A percentile compares a stretch with the other conserved stretches of the same genome.
Evolutionary conservation across 2,797 vertebrate species (phyloP).

Genomic region (Peromyscus aztecus): DNA sequence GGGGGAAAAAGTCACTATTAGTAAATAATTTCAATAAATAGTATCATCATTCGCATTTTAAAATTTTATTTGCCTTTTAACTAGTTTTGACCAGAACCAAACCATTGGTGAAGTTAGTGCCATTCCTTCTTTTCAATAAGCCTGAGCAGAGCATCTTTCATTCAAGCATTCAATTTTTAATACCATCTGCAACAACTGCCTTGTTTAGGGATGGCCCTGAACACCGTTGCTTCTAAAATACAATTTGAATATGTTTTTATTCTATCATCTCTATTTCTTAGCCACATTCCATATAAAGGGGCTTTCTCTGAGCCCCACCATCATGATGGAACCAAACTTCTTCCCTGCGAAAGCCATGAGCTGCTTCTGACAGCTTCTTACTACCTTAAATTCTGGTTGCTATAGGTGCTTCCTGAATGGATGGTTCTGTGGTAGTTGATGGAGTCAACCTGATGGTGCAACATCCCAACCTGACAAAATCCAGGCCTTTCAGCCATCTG

Average conservation of each 20-base stretch:
- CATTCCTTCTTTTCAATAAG: not conserved
- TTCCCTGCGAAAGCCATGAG: not conserved
- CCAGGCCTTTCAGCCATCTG: not conserved
- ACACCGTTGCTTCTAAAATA: not conserved
- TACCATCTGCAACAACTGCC: not conserved
- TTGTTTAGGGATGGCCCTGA: not conserved
- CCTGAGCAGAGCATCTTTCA: not conserved
- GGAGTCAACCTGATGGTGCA: not conserved
- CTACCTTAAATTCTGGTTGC: not conserved
- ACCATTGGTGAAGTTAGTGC: not conserved
- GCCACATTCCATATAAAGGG: not conserved
- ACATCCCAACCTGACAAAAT: not conserved
- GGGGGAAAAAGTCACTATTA: not conserved
- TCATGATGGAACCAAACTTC: not conserved
- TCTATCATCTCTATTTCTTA: not conserved
- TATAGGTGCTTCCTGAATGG: not conserved
- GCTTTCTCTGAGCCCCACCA: not conserved
- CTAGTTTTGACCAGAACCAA: not conserved
- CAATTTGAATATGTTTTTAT: not conserved
- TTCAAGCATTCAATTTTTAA: not conserved
- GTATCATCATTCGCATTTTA: not conserved
- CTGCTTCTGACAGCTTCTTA: not conserved
- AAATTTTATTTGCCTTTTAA: not conserved
- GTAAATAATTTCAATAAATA: not conserved
- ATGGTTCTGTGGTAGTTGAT: not conserved